A percentile compares a stretch with the other conserved stretches of the same genome.
Conservation (phyloP, 2,888 invertebrate genomes). For the Oeneis ivallda region DNA sequence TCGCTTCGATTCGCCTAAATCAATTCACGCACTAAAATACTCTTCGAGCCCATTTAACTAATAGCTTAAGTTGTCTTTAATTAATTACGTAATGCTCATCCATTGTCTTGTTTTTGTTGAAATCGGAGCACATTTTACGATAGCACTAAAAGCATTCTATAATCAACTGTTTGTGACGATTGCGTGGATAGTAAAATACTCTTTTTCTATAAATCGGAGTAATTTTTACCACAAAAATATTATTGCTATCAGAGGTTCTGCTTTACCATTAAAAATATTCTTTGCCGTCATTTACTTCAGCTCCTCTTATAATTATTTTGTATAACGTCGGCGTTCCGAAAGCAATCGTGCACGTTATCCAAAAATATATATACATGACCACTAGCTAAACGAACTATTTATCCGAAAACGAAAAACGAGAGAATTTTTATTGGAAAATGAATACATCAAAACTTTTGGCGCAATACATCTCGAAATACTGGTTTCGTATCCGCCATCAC, state of each 20-base stretch:
- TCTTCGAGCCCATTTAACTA: slow-evolving; percentile 31
- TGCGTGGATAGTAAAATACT: slow-evolving; percentile 72
- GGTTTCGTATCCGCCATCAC: slow-evolving; percentile 76
- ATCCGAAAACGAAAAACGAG: slow-evolving; percentile 61
- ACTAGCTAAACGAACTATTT: slow-evolving; percentile 79
- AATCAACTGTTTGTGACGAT: slow-evolving; percentile 64
- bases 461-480: slow-evolving; percentile 79
- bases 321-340: slow-evolving; percentile 61
- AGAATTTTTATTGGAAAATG: slow-evolving; percentile 73
- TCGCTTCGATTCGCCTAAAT: slow-evolving; percentile 28
- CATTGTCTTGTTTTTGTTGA: slow-evolving; percentile 33
- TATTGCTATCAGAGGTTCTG: slow-evolving; percentile 75
- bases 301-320: slow-evolving; percentile 48
- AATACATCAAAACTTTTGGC: slow-evolving; percentile 82
- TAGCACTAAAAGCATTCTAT: slow-evolving; percentile 70
- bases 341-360: slow-evolving; percentile 78
- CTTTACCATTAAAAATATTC: slow-evolving; percentile 72
- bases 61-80: slow-evolving; percentile 29
- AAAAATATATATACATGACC: slow-evolving; percentile 80
- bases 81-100: slow-evolving; percentile 35
- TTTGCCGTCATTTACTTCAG: slow-evolving; percentile 45
- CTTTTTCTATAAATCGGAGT: slow-evolving; percentile 64
- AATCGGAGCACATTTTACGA: slow-evolving; percentile 57
- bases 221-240: slow-evolving; percentile 75
- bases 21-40: slow-evolving; percentile 24